These are phyloP conservation scores for Sclerodermus sp. DNA, from an alignment of 2,888 invertebrate genomes.

Conservation along the genomic window DNA sequence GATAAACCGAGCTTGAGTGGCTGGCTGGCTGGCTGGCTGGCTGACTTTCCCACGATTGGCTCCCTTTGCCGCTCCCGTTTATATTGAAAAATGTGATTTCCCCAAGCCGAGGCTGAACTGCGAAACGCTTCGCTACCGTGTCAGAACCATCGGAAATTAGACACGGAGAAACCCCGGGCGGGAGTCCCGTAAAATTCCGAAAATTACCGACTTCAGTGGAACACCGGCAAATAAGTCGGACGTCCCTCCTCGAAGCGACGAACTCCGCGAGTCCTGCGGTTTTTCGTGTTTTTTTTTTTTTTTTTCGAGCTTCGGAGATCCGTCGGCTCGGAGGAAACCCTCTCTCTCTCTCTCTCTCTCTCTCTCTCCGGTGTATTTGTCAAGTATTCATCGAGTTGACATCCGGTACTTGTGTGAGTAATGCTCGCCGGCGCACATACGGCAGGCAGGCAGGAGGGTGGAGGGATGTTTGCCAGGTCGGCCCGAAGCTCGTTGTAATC, in stretches of 20 bases:
- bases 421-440: neutral
- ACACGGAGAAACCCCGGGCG: neutral
- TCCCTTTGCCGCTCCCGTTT: conserved; percentile 6
- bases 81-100: conserved; percentile 16
- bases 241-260: too few relatives aligned
- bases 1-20: conserved; percentile 25
- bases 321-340: too few relatives aligned
- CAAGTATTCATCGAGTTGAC: neutral
- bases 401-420: too few relatives aligned
- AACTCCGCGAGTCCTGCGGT: too few relatives aligned
- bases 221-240: too few relatives aligned
- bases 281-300: too few relatives aligned
- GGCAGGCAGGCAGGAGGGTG: neutral
- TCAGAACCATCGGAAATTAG: neutral
- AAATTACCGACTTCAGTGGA: too few relatives aligned
- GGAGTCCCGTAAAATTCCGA: neutral
- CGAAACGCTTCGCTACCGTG: conserved; percentile 10
- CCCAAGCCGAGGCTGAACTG: conserved; percentile 2
- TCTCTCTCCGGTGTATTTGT: neutral
- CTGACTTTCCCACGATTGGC: conserved; percentile 22
- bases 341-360: too few relatives aligned
- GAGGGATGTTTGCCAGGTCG: conserved; percentile 5
- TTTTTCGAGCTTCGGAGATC: too few relatives aligned
- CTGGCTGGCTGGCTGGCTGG: conserved; percentile 19
- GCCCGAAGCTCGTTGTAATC: conserved; percentile 18